Evolutionary conservation across 2,113 vertebrate species (phyloP), one percentile per base, ranked within the genome.

Genomic region (Progne subis): DNA sequence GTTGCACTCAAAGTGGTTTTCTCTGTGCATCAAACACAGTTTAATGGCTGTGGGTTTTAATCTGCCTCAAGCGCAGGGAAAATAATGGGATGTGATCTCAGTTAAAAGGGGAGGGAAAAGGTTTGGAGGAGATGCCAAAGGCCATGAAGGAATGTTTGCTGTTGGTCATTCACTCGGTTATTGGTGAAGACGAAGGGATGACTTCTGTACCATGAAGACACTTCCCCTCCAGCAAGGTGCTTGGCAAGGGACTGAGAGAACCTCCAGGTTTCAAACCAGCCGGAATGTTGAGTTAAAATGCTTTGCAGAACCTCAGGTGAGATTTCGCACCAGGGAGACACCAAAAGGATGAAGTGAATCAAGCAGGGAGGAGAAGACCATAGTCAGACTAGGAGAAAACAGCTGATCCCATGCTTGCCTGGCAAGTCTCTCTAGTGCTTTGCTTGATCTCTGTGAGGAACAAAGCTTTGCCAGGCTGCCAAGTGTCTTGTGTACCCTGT

Each of bases 121-220:
- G 6, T 6, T 43, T 46, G 41, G n/a, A 64, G 56, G 61, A 57
- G 70, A 82, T 57, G 28, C 13, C 47, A 55, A 68, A 71, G 44
- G 37, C 34, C 0, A 0, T 7, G 37, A 18, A 75, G 39, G 34
- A 29, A 71, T 17, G 21, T 34, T 80, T 71, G 31, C 24, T 50
- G 16, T 14, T 25, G n/a, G 26, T 43, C 18, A 3, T 59, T 47
- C 26, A 14, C 47, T 8, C 12, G 1, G 8, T 50, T 12, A 10
- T 21, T 8, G 43, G 37, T 11, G 5, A 63, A 69, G 63, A 44
- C 75, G 49, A 53, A 61, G 47, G 50, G 34, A 10, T 37, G 26
- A 12, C 7, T 41, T 15, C 39, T 3, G 1, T 8, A 4, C 41
- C 10, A 3, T 9, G n/a, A 11, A 9, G 31, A 6, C 18, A 2